Percentiles rank a stretch among this genome's conserved stretches.
Conservation (phyloP, 2,888 invertebrate genomes). For the Alviniconcha strummeri region DNA sequence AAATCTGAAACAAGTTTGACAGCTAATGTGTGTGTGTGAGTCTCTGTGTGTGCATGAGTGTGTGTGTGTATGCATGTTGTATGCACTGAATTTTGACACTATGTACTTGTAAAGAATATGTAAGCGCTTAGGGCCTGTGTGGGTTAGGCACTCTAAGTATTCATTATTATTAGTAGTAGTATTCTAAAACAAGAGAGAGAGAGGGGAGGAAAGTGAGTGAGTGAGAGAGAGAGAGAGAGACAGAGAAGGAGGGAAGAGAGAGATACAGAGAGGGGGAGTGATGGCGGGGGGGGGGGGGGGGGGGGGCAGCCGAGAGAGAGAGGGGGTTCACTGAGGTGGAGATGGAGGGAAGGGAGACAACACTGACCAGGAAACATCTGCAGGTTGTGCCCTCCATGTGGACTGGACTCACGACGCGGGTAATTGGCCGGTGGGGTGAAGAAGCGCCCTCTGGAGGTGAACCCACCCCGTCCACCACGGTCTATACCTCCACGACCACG, state of each 20-base stretch:
- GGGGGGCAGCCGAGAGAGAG: no score
- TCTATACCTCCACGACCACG: constrained; percentile 55
- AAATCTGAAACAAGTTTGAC: no score
- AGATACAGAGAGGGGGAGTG: not conserved
- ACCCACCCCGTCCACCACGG: constrained; percentile 50
- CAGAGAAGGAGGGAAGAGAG: not conserved
- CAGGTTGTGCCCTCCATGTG: constrained; percentile 37
- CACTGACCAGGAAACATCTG: constrained; percentile 27
- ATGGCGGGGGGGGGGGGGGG: no score
- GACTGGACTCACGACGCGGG: constrained; percentile 30
- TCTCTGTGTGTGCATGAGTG: no score
- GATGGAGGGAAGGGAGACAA: not conserved
- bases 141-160: no score
- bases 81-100: no score
- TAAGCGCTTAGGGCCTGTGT: no score
- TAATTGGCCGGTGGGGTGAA: constrained; percentile 66
- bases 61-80: no score
- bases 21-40: no score
- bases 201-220: not conserved
- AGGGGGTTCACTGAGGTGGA: no score
- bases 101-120: no score
- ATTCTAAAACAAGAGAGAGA: not conserved
- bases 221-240: not conserved
- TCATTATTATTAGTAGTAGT: no score
- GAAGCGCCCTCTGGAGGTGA: constrained; percentile 53